Base-by-base conservation (phyloP, 1,140 invertebrate species). In the Euura lappo region DNA sequence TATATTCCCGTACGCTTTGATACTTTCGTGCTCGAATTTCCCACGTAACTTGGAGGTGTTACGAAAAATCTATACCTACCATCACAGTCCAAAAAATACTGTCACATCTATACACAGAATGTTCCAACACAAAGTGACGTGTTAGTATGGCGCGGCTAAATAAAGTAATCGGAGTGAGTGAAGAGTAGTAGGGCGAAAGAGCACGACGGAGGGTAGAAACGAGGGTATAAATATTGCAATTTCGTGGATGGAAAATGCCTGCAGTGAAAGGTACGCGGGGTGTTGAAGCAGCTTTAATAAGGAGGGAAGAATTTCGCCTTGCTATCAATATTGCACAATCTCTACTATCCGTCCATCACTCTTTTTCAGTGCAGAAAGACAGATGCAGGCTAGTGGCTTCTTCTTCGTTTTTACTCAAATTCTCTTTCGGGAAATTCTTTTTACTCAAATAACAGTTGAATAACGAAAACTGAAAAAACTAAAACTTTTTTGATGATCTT, bases 311-410 rank as follows among this genome's bases (percentile, higher is more conserved):
- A 11, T n/a, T 60, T 60, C 51, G 10, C 6, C 51, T n/a, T n/a
- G 51, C 51, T 60, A 60, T 60, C 51, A 60, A 60, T 60, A 60
- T 60, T 60, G 51, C 51, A 60, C 6, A 60, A 60, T 60, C 3
- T 11, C 51, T 0, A 60, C 51, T n/a, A 3, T 60, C 42, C 67
- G 8, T 42, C 42, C 42, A 4, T 43, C 6, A n/a, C 45, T 3
- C 42, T 45, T 28, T 45, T 6, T 60, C 5, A 51, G 6, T 51
- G 47, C 28, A 28, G 28, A 28, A 28, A 28, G 28, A n/a, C n/a
- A n/a, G n/a, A 28, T 28, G 28, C 28, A 28, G 28, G 28, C 0
- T 28, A 28, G 28, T 28, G 28, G 28, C 28, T 28, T 28, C 28
- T 28, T 0, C 28, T 28, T 28, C 28, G 28, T 28, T 28, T 28